Base-by-base conservation (phyloP, 2,113 vertebrate species). In the Bubalus kerabau region DNA sequence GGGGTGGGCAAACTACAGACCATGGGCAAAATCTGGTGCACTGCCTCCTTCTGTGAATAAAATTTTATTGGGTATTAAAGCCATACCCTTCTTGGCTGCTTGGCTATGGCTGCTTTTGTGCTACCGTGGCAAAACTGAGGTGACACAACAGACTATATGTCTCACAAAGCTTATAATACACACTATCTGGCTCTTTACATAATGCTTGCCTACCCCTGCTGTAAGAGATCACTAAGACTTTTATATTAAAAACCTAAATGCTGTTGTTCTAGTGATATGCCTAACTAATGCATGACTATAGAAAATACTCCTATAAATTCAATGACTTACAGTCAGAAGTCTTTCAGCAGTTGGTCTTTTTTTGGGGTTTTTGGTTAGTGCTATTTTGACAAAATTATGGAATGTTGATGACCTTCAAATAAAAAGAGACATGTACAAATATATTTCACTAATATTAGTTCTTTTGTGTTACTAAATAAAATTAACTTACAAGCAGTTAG, bases 271-370 rank as follows among this genome's bases (percentile, higher is more conserved):
- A 83, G 26, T 64, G 56, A 92, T 54, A 89, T 11, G 2, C 59
- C 32, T 91, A 92, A 74, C 43, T 87, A 64, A 2, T 46, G 17
- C 5, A 50, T 32, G 30, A 86, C 43, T 85, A 93, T 1, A 94
- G 28, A 52, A 86, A 95, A 90, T 46, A 50, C 28, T 43, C 14
- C 91, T 90, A 21, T 84, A 92, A 96, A 94, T 97, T 85, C 81
- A 97, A 54, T 80, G 93, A 98, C 98, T 99, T 99, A 99, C 99
- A 97, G 99, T 98, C 67, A 99, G 99, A 67, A 99, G 99, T 97
- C 99, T 99, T 96, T 99, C 99, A 64, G 99, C 99, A 13, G 99
- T 99, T 3, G 99, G 99, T n/a, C 99, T 99, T 99, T 99, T 99
- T 99, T 99, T 99, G 30, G 99, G 99, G 84, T 99, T 99, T 99